Percentiles rank a stretch among this genome's conserved stretches.
Conservation (phyloP, 2,113 vertebrate genomes). For the Oenanthe melanoleuca region DNA sequence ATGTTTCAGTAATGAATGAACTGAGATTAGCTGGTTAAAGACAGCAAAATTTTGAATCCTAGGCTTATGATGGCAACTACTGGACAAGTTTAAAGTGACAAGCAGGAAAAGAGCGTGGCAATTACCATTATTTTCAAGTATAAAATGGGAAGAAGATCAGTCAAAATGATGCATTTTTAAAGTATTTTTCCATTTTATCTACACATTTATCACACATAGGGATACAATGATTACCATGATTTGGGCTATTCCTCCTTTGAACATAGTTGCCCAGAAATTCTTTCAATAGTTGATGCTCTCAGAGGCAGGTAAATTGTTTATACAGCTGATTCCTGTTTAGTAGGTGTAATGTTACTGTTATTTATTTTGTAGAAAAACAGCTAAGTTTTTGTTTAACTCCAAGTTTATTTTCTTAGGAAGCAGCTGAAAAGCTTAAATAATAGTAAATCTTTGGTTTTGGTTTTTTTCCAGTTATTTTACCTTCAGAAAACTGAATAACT, state of each 20-base stretch:
- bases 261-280: slow-evolving; percentile 16
- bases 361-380: slow-evolving; percentile 65
- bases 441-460: neutral
- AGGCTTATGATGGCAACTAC: neutral
- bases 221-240: neutral
- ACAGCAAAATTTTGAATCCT: neutral
- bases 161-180: neutral
- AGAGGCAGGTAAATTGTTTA: slow-evolving; percentile 69
- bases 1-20: neutral
- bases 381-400: slow-evolving; percentile 69
- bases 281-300: slow-evolving; percentile 4
- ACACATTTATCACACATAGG: neutral
- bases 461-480: neutral
- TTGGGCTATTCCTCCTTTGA: slow-evolving; percentile 5
- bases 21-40: neutral
- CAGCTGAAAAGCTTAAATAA: slow-evolving; percentile 70
- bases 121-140: neutral
- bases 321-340: slow-evolving; percentile 73
- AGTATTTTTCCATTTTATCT: neutral
- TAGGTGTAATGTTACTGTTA: slow-evolving; percentile 51
- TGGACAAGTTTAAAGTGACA: neutral
- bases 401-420: slow-evolving; percentile 82
- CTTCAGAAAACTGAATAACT: neutral
- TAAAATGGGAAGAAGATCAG: neutral
- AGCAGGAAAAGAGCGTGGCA: neutral